phyloP scores from a whole-genome alignment of 2,797 vertebrate species.

The Amniataba percoides region DNA sequence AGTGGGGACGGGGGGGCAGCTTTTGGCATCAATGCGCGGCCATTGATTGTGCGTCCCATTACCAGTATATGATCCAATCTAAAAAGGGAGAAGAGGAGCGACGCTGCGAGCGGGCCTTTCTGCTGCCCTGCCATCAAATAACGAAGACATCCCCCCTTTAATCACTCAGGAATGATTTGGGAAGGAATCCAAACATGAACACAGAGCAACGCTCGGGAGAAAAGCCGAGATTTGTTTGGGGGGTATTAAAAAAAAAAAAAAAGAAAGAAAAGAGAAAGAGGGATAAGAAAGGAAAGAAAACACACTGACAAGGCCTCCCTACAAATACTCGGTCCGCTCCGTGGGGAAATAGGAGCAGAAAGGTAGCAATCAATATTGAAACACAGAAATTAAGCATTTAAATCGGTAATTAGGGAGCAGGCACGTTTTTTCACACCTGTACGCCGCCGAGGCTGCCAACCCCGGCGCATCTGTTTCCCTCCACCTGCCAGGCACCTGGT shows the following conservation, averaged over 20 bases:
- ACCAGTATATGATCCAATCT: constrained; percentile 83
- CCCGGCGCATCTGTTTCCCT: constrained; percentile 94
- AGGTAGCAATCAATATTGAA: constrained; percentile 92
- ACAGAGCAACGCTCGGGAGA: constrained; percentile 64
- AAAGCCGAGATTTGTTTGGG: constrained; percentile 73
- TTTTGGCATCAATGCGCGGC: constrained; percentile 80
- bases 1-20: constrained; percentile 42
- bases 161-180: constrained; percentile 78
- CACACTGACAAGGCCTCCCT: constrained; percentile 60
- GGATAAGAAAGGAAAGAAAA: constrained; percentile 62
- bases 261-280: constrained; percentile 27
- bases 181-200: constrained; percentile 84
- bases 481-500: constrained; percentile 99
- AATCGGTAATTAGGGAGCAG: constrained; percentile 87
- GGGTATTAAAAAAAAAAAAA: constrained; percentile 49
- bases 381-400: constrained; percentile 90
- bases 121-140: constrained; percentile 76
- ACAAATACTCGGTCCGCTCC: constrained; percentile 67
- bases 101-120: constrained; percentile 65
- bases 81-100: constrained; percentile 75
- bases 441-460: constrained; percentile 82
- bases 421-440: constrained; percentile 86
- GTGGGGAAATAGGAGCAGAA: constrained; percentile 83
- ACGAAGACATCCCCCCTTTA: constrained; percentile 78
- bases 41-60: constrained; percentile 85